phyloP scores from a whole-genome alignment of 2,888 invertebrate species.

The Suillia variegata region DNA sequence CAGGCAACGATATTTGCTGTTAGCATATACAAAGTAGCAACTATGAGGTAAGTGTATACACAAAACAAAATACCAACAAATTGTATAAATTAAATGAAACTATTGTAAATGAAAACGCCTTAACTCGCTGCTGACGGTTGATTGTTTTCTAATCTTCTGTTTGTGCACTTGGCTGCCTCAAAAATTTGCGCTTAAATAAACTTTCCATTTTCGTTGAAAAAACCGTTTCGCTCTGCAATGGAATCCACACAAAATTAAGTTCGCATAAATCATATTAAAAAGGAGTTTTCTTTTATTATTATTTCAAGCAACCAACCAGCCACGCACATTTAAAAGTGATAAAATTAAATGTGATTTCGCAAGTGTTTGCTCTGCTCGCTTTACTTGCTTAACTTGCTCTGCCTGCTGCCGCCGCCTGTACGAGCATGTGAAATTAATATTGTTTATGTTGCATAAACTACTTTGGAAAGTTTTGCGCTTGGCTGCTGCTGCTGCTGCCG shows the following conservation, averaged over 20 bases:
- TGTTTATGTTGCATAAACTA: constrained; percentile 46
- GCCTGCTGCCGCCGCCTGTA: not conserved
- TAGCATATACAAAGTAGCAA: no score
- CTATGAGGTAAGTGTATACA: no score
- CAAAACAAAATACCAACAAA: no score
- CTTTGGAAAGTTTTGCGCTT: constrained; percentile 23
- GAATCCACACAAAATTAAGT: constrained; percentile 26
- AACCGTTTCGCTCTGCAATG: no score
- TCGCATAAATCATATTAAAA: constrained; percentile 27
- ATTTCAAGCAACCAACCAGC: not conserved
- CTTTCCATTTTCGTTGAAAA: constrained; percentile 7
- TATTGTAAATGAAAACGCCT: no score
- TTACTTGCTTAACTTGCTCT: no score
- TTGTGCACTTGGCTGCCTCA: constrained; percentile 42
- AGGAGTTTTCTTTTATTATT: no score
- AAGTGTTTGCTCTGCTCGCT: not conserved
- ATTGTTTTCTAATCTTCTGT: constrained; percentile 46
- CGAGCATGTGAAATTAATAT: constrained; percentile 50
- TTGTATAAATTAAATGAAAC: no score
- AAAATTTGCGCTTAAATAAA: constrained; percentile 10
- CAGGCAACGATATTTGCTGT: no score
- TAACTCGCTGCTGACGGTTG: not conserved
- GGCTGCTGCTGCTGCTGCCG: constrained; percentile 3
- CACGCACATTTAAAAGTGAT: constrained; percentile 29
- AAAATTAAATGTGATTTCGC: constrained; percentile 20